Conservation (phyloP, 2,113 vertebrate genomes). For the Tachycineta bicolor region DNA sequence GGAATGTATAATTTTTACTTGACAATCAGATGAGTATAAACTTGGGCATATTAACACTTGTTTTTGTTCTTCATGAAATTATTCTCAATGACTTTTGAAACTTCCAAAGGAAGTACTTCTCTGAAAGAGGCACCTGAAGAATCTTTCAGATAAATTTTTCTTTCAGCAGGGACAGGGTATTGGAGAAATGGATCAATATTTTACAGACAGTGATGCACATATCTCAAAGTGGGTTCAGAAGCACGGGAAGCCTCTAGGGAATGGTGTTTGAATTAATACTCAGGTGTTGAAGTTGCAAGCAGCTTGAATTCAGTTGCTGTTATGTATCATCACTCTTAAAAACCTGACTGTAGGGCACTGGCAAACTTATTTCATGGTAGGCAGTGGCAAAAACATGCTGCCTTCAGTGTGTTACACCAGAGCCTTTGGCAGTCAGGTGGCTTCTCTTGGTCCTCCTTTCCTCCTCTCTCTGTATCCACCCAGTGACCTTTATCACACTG, state of each 20-base stretch:
- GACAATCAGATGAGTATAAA: slow-evolving; percentile 14
- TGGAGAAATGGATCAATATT: neutral
- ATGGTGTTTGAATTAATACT: neutral
- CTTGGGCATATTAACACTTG: slow-evolving; percentile 24
- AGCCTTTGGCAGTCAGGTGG: neutral
- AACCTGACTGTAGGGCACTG: neutral
- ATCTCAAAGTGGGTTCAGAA: neutral
- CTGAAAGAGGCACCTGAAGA: neutral
- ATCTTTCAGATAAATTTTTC: neutral
- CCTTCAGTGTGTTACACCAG: neutral
- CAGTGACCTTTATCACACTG: neutral
- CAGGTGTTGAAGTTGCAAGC: neutral
- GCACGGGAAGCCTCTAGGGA: neutral
- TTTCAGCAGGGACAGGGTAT: neutral
- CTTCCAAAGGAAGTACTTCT: neutral
- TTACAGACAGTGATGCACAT: neutral
- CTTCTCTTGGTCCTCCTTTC: neutral
- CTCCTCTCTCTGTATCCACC: neutral
- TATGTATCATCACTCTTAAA: neutral
- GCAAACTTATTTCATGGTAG: neutral
- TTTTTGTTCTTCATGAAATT: slow-evolving; percentile 16
- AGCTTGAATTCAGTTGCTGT: neutral
- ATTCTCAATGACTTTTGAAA: neutral
- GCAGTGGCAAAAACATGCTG: neutral
- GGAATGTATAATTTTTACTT: slow-evolving; percentile 63